These are phyloP conservation scores for Novumbra hubbsi DNA, from an alignment of 2,797 vertebrate genomes.

Conservation along the genomic window DNA sequence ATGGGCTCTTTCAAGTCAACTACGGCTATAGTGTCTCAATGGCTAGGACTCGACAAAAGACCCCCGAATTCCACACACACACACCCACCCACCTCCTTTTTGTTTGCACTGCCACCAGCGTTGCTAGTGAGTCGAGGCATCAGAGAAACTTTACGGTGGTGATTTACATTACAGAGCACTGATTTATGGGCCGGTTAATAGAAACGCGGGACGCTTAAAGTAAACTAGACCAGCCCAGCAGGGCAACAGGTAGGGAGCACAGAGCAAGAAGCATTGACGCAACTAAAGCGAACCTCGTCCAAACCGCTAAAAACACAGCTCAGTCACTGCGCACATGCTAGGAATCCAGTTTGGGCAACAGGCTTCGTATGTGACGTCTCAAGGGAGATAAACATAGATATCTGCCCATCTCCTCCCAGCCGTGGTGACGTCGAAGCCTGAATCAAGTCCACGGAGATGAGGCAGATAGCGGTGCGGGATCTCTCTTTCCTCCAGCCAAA, in stretches of 20 bases:
- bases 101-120: not conserved
- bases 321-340: not conserved
- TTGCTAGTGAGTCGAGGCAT: not conserved
- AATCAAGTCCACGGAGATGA: slow-evolving; percentile 43
- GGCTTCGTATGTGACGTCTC: not conserved
- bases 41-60: not conserved
- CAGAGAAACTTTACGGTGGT: slow-evolving; percentile 1
- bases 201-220: not conserved
- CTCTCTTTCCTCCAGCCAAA: slow-evolving; percentile 28
- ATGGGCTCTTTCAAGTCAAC: not conserved
- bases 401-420: slow-evolving; percentile 40
- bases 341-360: slow-evolving; percentile 3
- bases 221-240: not conserved
- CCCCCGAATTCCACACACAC: not conserved
- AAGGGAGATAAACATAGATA: slow-evolving; percentile 37
- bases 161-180: slow-evolving; percentile 1
- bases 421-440: slow-evolving; percentile 49
- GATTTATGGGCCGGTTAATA: not conserved
- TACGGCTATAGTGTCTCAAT: not conserved
- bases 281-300: slow-evolving; percentile 21
- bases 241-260: not conserved
- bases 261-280: not conserved
- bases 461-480: slow-evolving; percentile 40
- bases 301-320: not conserved
- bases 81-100: not conserved